Evolutionary conservation across 2,888 invertebrate species (phyloP).

Genomic region (Hypercompe scribonia): DNA sequence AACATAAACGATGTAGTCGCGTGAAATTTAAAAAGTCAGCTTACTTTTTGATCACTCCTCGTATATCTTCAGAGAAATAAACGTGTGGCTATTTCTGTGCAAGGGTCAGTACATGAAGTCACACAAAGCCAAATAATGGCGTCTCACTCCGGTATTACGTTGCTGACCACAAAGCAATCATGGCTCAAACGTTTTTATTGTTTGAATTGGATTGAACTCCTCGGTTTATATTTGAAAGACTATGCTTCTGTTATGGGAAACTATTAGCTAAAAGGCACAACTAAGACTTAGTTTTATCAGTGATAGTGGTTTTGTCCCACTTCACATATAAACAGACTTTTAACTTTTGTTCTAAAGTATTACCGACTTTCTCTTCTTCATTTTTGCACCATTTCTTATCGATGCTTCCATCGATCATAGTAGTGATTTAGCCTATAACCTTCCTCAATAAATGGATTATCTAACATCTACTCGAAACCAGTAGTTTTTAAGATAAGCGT

Average conservation of each 20-base stretch:
- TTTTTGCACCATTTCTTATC: no score
- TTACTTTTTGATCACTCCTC: no score
- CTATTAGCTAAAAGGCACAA: not conserved
- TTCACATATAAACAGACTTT: no score
- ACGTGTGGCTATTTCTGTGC: not conserved
- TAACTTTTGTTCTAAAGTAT: no score
- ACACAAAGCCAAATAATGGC: slow-evolving; percentile 1
- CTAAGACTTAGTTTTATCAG: not conserved
- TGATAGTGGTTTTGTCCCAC: not conserved
- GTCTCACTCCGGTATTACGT: not conserved
- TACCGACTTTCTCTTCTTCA: no score
- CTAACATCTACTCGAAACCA: no score
- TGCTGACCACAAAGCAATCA: slow-evolving; percentile 8
- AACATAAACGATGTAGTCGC: no score
- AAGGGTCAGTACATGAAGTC: not conserved
- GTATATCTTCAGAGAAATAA: not conserved
- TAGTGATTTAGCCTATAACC: no score
- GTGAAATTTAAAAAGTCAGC: no score
- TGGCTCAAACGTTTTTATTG: slow-evolving; percentile 1
- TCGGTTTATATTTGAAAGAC: not conserved
- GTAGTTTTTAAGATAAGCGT: no score
- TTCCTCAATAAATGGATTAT: no score
- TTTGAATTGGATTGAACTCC: not conserved
- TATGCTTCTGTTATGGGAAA: not conserved
- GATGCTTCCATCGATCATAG: no score